Conservation (phyloP, 2,113 vertebrate genomes). For the Falcunculus frontatus region DNA sequence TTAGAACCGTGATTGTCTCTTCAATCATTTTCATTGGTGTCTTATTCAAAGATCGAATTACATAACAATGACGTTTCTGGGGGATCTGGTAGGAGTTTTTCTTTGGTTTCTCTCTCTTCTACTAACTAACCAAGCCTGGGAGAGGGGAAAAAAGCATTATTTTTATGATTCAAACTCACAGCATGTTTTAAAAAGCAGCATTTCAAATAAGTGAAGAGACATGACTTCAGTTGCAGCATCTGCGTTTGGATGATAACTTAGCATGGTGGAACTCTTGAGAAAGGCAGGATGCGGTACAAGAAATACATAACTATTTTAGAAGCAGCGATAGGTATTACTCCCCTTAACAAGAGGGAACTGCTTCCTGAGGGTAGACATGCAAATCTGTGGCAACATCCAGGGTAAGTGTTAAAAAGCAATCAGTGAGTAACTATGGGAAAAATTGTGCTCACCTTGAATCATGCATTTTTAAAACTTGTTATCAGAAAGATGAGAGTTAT, state of each 20-base stretch:
- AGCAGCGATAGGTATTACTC: slow-evolving; percentile 87
- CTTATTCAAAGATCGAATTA: slow-evolving; percentile 84
- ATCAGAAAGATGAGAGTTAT: neutral
- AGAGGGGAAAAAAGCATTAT: neutral
- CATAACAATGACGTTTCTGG: slow-evolving; percentile 76
- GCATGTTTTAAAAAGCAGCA: neutral
- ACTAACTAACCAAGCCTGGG: neutral
- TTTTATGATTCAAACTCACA: neutral
- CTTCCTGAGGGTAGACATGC: slow-evolving; percentile 85
- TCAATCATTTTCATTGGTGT: slow-evolving; percentile 85
- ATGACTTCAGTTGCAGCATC: slow-evolving; percentile 5
- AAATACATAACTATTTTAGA: slow-evolving; percentile 93
- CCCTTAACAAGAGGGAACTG: slow-evolving; percentile 91
- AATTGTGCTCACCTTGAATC: neutral
- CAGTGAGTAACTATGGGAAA: neutral
- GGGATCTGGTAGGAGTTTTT: slow-evolving; percentile 62
- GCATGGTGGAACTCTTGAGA: neutral
- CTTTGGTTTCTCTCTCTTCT: slow-evolving; percentile 1
- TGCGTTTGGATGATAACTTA: neutral
- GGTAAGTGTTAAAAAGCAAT: slow-evolving; percentile 77
- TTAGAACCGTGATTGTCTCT: slow-evolving; percentile 81
- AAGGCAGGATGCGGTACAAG: slow-evolving; percentile 88
- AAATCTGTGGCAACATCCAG: slow-evolving; percentile 87
- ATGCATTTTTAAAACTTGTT: neutral
- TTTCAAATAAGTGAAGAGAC: neutral